Conservation (phyloP, 2,888 invertebrate genomes). For the Cepaea hortensis region DNA sequence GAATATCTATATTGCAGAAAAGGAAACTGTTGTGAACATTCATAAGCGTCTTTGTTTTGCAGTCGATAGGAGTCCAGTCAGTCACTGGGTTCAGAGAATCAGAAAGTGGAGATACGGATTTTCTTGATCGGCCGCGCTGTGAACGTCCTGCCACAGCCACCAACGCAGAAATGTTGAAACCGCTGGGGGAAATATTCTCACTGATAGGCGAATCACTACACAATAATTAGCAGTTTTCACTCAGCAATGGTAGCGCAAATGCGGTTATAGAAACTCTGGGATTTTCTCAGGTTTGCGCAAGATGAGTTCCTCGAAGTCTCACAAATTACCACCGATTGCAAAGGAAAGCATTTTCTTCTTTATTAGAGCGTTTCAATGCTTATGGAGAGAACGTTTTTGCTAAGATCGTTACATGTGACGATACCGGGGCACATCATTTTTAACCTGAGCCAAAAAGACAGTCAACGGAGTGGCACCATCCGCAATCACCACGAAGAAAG, state of each 20-base stretch:
- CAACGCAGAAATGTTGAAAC: too few relatives aligned
- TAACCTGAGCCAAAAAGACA: background rate
- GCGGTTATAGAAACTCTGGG: too few relatives aligned
- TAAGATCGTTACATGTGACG: background rate
- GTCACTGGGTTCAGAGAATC: too few relatives aligned
- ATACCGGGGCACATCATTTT: constrained; percentile 11
- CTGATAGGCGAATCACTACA: background rate
- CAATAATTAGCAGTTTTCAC: background rate
- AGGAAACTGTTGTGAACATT: background rate
- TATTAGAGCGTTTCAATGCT: background rate
- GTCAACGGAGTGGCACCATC: background rate
- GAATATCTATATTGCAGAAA: too few relatives aligned
- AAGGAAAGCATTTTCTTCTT: constrained; percentile 17
- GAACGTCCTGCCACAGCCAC: too few relatives aligned
- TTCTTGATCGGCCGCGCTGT: too few relatives aligned
- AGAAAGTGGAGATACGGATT: too few relatives aligned
- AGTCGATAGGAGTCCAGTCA: background rate
- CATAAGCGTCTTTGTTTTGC: constrained; percentile 2
- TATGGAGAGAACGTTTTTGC: background rate
- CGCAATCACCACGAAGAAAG: background rate
- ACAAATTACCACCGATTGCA: background rate
- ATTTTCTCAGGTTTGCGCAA: too few relatives aligned
- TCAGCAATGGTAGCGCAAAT: background rate
- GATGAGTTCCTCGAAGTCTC: too few relatives aligned
- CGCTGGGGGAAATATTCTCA: background rate